Conservation (phyloP, 2,888 invertebrate species). For the Meliscaeva auricollis region DNA sequence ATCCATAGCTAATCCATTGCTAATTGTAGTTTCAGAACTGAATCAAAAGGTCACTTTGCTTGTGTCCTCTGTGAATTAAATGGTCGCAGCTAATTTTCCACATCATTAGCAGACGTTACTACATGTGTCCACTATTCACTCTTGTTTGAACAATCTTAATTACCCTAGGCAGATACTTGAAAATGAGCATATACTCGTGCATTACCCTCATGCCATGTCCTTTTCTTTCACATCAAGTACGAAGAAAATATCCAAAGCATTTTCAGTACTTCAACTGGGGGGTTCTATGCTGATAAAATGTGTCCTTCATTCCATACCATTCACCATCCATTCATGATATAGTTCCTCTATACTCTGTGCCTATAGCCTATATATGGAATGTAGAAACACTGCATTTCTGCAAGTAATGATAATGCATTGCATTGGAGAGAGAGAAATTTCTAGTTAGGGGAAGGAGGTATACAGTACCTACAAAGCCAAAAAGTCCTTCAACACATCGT, state of each 20-base stretch:
- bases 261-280: slow-evolving; percentile 47
- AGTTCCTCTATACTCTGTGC: no score
- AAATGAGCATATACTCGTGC: background rate
- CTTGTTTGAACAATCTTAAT: slow-evolving; percentile 4
- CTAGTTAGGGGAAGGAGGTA: background rate
- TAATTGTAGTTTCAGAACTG: no score
- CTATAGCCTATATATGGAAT: no score
- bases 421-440: background rate
- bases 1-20: no score
- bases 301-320: background rate
- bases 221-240: background rate
- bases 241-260: slow-evolving; percentile 22
- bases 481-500: slow-evolving; percentile 53
- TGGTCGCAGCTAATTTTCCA: slow-evolving; percentile 54
- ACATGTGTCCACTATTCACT: background rate
- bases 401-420: slow-evolving; percentile 44
- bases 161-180: background rate
- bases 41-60: background rate
- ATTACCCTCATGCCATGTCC: background rate
- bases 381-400: slow-evolving; percentile 12
- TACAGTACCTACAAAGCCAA: background rate
- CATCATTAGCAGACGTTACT: slow-evolving; percentile 46
- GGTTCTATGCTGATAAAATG: slow-evolving; percentile 51
- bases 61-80: background rate
- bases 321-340: no score